Evolutionary conservation across 2,113 vertebrate genomes (phyloP), one percentile per base, ranked within the genome.

Genomic region (Chamaetylas fuelleborni): DNA sequence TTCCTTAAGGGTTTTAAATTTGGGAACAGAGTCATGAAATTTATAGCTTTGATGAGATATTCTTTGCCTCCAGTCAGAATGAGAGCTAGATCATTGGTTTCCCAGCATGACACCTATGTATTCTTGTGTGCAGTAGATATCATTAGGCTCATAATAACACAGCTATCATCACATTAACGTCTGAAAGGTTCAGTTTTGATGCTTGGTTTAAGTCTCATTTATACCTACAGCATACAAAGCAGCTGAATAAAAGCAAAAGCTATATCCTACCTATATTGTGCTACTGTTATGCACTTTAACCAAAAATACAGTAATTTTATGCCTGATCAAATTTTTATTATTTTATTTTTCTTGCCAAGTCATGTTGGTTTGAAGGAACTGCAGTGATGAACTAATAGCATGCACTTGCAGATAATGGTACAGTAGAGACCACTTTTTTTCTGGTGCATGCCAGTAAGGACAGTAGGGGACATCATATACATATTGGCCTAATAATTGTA

Each of bases 1-100:
- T 99, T 98, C 98, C 98, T 98, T 98, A 97, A 98, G 98, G 98
- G 97, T 98, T 98, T 98, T 97, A 98, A 98, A 98, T 98, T 98
- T 98, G 98, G 97, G 98, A 98, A 96, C 94, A 98, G 98, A 98
- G 97, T 97, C 96, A 96, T 97, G 97, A 98, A 98, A 99, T 99
- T 98, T 98, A 99, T 98, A 96, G 96, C 97, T 97, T 98, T 98
- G 98, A 98, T 98, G 98, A 98, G 98, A 98, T 98, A 98, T 97
- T 98, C 95, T 97, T 97, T 97, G 98, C 98, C 98, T 97, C 98
- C 97, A 98, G 98, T 98, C 98, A 98, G 97, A 98, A 98, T 97
- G 96, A 97, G 98, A 98, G 97, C 97, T 98, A 99, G 98, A 96
- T 98, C 98, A 97, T 98, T 98, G 97, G 92, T 97, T 98, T 99